These are phyloP conservation scores for Epinotia demarniana DNA, from an alignment of 2,888 invertebrate species.

Conservation along the genomic window DNA sequence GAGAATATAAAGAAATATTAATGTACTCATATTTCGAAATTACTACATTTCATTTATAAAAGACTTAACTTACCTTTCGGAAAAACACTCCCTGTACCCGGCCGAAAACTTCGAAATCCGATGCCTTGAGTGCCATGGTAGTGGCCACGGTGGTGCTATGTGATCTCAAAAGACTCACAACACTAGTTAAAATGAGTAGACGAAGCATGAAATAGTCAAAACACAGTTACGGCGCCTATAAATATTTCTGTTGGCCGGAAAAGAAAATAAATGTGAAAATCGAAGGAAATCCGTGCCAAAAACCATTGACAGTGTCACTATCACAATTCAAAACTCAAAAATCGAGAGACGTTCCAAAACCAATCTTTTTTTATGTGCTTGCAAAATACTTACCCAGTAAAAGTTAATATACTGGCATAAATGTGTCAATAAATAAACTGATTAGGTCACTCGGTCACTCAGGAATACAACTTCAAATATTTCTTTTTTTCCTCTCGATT, in stretches of 20 bases:
- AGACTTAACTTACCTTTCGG: conserved; percentile 77
- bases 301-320: not conserved
- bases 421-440: too few species aligned
- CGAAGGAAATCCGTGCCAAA: too few species aligned
- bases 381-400: too few species aligned
- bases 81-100: conserved; percentile 87
- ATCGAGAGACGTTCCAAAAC: not conserved
- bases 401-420: too few species aligned
- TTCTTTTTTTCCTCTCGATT: too few species aligned
- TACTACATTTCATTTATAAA: not conserved
- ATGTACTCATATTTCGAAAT: not conserved
- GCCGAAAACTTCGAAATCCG: conserved; percentile 86
- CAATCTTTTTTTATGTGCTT: not conserved
- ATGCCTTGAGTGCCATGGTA: conserved; percentile 61
- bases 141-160: conserved; percentile 51
- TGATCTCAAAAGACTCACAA: conserved; percentile 55
- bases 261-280: conserved; percentile 13
- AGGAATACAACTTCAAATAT: too few species aligned
- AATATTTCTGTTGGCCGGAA: conserved; percentile 22
- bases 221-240: conserved; percentile 15
- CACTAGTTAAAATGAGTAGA: conserved; percentile 59
- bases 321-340: not conserved
- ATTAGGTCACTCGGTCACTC: too few species aligned
- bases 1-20: not conserved
- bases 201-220: conserved; percentile 59